Evolutionary conservation across 2,888 invertebrate genomes (phyloP).

Genomic region (Trichopoda pennipes): DNA sequence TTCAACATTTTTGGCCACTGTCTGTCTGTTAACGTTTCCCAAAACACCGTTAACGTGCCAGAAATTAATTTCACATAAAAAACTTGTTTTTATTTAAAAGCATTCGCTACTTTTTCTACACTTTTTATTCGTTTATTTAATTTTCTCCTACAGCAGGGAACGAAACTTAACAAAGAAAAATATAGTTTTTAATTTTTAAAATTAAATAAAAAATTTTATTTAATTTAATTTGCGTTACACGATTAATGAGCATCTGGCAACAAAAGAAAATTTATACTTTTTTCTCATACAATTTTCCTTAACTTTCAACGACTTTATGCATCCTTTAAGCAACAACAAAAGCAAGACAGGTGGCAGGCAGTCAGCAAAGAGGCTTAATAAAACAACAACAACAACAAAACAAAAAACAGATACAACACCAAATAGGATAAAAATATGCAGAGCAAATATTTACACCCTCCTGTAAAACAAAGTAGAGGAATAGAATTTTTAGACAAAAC

Average conservation of each 20-base stretch:
- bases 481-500: not conserved
- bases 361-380: too few species aligned
- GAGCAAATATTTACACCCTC: not conserved
- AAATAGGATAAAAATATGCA: not conserved
- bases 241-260: slow-evolving; percentile 7
- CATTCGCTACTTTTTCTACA: too few species aligned
- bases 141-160: not conserved
- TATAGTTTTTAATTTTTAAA: slow-evolving; percentile 50
- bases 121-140: not conserved
- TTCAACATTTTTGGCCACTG: not conserved
- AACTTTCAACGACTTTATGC: not conserved
- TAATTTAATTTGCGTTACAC: slow-evolving; percentile 32
- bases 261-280: not conserved
- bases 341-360: too few species aligned
- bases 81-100: too few species aligned
- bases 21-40: not conserved
- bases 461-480: not conserved
- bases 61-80: too few species aligned
- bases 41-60: not conserved
- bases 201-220: slow-evolving; percentile 44
- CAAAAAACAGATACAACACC: not conserved
- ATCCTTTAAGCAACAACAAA: not conserved
- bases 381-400: slow-evolving; percentile 1
- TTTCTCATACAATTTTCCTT: not conserved
- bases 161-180: not conserved